Evolutionary conservation across 2,797 vertebrate species (phyloP), one percentile per base, ranked within the genome.

Genomic region (Aphelocoma californica): DNA sequence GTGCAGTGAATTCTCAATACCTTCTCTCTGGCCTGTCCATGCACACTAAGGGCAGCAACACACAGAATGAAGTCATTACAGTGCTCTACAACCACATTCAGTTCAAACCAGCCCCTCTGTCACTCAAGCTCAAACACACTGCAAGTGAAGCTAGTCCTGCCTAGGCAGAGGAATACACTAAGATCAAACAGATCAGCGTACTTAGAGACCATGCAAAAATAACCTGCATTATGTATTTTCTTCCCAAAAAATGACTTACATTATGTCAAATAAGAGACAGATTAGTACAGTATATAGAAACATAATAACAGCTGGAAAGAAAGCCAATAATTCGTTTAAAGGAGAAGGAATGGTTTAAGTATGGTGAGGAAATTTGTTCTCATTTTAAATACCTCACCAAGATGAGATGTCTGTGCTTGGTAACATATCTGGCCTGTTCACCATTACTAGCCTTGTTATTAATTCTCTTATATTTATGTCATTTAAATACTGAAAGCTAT

Each of bases 401-500:
- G 36, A 60, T 24, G 47, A 92, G 29, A 18, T 65, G 17, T 12
- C 45, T 34, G 36, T 18, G 23, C 42, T 71, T 60, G 53, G 26
- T 19, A 29, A 87, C 36, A 56, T 79, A 40, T 51, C 32, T 51
- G 32, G n/a, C 51, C 70, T 79, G 7, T 71, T 84, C 45, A 69
- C 42, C 31, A 72, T 69, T 69, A 69, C 29, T 47, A 79, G 32
- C 7, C 10, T 47, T 3, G 1, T 72, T 74, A 79, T 62, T 72
- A 90, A 61, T 93, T 92, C 51, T 72, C 51, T 75, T 60, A 21
- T 44, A 84, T 92, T 91, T 64, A 60, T 64, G 48, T 89, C 6
- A 95, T 73, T 92, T 84, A 91, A 91, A 84, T 66, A 75, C 54
- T 62, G 73, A 79, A 93, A 92, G 77, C 64, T 65, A 62, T 90